These are phyloP conservation scores for fruit fly (Drosophila melanogaster) DNA, from an alignment of 1,140 invertebrate species.

Conservation along the genomic window Release_6_plus_ISO1_MT NT_033779.5:5398501-5399000, in stretches of 20 bases:
- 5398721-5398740: slow-evolving; percentile 67
- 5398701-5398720: slow-evolving; percentile 75
- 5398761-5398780: slow-evolving; percentile 53
- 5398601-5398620: neutral
- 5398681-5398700: slow-evolving; percentile 66
- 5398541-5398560: no score
- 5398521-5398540: neutral
- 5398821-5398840: slow-evolving; percentile 28
- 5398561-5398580: no score
- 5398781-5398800: slow-evolving; percentile 13
- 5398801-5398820: slow-evolving; percentile 32
- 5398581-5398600: neutral
- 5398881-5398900: neutral
- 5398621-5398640: slow-evolving; percentile 43
- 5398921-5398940: slow-evolving; percentile 42
- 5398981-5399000: slow-evolving; percentile 6
- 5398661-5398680: slow-evolving; percentile 54
- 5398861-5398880: slow-evolving; percentile 27
- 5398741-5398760: slow-evolving; percentile 71
- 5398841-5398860: slow-evolving; percentile 67
- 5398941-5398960: slow-evolving; percentile 51
- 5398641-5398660: slow-evolving; percentile 50
- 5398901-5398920: slow-evolving; percentile 9
- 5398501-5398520: neutral
- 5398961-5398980: slow-evolving; percentile 36